A percentile compares a stretch with the other conserved stretches of the same genome.
Evolutionary conservation across 2,888 invertebrate species (phyloP).

Genomic region (Pachycephus smyrnensis): DNA sequence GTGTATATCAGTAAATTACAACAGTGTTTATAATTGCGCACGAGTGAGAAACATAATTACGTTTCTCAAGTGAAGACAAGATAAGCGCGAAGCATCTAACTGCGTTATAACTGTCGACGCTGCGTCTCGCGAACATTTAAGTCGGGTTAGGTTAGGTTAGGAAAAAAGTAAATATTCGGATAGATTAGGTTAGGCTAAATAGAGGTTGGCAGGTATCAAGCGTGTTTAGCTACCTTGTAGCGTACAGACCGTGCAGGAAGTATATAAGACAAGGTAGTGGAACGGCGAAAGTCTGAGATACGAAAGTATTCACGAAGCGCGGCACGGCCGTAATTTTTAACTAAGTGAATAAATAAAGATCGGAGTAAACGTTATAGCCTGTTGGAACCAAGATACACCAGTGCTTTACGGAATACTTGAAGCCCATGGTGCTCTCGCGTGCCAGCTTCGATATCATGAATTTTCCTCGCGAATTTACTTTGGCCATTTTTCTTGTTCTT

Average conservation of each 20-base stretch:
- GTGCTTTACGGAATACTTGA: neutral
- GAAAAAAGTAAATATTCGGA: neutral
- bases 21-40: neutral
- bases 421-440: neutral
- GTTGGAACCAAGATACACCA: neutral
- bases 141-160: neutral
- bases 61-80: neutral
- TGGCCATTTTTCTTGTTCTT: neutral
- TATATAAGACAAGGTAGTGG: neutral
- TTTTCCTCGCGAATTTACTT: slow-evolving; percentile 5
- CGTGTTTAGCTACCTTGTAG: neutral
- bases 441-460: slow-evolving; percentile 2
- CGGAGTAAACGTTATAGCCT: neutral
- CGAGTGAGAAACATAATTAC: neutral
- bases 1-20: neutral
- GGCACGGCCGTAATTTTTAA: neutral
- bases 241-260: neutral
- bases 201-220: neutral
- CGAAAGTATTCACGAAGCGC: neutral
- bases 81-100: neutral
- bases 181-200: neutral
- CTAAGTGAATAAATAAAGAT: neutral
- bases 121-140: neutral
- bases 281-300: neutral
- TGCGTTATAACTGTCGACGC: neutral